Evolutionary conservation across 1,140 invertebrate species (phyloP).

Genomic region (Achatina immaculata): DNA sequence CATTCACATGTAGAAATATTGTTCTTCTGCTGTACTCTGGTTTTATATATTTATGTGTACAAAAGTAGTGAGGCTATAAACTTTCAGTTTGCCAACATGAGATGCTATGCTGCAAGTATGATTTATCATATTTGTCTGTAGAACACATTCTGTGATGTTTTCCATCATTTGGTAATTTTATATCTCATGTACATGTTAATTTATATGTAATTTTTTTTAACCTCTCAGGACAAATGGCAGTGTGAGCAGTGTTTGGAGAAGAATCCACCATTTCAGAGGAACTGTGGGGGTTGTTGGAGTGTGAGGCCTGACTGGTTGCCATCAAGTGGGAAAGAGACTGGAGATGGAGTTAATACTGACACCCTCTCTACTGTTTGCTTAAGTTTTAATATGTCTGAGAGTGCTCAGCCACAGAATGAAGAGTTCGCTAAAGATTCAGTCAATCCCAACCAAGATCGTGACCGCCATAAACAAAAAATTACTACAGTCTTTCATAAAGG

Average conservation of each 20-base stretch:
- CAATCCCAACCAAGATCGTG: background rate
- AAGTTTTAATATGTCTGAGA: background rate
- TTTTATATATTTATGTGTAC: no score
- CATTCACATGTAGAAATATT: no score
- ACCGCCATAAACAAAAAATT: background rate
- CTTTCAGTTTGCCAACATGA: no score
- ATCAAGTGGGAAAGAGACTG: background rate
- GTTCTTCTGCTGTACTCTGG: no score
- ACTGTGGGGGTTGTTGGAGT: constrained; percentile 56
- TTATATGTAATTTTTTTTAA: no score
- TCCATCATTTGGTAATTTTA: no score
- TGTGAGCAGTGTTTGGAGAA: constrained; percentile 47
- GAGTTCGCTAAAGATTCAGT: background rate
- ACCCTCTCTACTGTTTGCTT: background rate
- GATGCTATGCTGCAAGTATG: no score
- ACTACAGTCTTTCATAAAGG: background rate
- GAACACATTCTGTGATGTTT: no score
- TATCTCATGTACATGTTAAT: no score
- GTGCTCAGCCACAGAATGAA: background rate
- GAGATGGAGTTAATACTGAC: background rate
- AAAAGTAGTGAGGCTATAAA: no score
- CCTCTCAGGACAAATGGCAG: constrained; percentile 60
- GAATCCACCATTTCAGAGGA: constrained; percentile 51
- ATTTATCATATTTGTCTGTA: no score
- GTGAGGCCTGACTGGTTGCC: constrained; percentile 54